phyloP scores from a whole-genome alignment of 2,888 invertebrate genomes.

The Hermaeophaga mercurialis region DNA sequence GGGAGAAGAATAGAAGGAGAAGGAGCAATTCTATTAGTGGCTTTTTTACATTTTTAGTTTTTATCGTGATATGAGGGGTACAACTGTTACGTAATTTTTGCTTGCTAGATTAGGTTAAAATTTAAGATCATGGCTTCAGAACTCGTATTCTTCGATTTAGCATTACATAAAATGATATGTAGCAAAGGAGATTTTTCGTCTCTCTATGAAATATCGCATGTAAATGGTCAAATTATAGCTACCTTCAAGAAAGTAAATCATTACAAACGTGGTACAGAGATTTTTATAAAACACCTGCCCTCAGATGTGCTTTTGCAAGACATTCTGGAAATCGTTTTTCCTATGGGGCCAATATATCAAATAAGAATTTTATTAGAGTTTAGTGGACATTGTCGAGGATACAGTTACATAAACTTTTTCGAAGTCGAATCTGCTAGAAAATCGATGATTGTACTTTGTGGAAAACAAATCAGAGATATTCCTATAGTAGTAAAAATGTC shows the following conservation, averaged over 20 bases:
- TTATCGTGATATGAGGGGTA: too few species aligned
- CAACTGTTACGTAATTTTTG: too few species aligned
- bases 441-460: slow-evolving; percentile 70
- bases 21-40: too few species aligned
- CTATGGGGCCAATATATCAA: slow-evolving; percentile 70
- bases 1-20: too few species aligned
- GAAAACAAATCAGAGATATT: slow-evolving; percentile 67
- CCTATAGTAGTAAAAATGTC: slow-evolving; percentile 75
- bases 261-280: slow-evolving; percentile 71
- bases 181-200: slow-evolving; percentile 28
- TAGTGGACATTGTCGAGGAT: slow-evolving; percentile 71
- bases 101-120: too few species aligned
- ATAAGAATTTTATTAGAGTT: slow-evolving; percentile 82
- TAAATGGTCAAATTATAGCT: slow-evolving; percentile 64
- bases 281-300: slow-evolving; percentile 77
- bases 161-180: slow-evolving; percentile 29
- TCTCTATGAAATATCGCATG: slow-evolving; percentile 41
- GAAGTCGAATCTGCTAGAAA: slow-evolving; percentile 63
- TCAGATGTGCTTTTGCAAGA: slow-evolving; percentile 76
- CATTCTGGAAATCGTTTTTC: slow-evolving; percentile 70
- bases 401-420: slow-evolving; percentile 72
- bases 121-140: neutral
- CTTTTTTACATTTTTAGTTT: too few species aligned
- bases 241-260: slow-evolving; percentile 36
- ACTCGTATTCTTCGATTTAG: slow-evolving; percentile 20